A percentile compares a stretch with the other conserved stretches of the same genome.
Conservation (phyloP, 2,797 vertebrate species). For the Nothura maculosa region DNA sequence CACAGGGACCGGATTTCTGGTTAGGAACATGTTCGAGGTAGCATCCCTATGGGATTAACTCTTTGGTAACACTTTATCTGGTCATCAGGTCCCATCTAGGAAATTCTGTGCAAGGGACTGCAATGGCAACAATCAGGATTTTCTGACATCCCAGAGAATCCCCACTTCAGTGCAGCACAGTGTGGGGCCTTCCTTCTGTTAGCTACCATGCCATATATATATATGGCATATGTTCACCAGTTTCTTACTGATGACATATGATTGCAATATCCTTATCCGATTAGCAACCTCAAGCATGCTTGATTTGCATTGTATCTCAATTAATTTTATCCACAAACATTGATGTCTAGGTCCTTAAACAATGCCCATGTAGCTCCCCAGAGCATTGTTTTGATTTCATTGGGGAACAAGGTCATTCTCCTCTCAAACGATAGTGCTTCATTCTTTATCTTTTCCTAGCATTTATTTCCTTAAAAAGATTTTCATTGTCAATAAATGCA, state of each 20-base stretch:
- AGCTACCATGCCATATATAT: background rate
- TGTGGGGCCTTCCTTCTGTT: background rate
- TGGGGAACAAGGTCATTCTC: constrained; percentile 45
- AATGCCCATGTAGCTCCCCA: constrained; percentile 9
- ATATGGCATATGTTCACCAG: background rate
- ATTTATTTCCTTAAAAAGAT: constrained; percentile 24
- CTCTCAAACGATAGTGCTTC: constrained; percentile 14
- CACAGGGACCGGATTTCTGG: background rate
- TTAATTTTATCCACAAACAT: constrained; percentile 52
- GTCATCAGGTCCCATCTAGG: background rate
- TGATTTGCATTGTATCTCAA: constrained; percentile 47
- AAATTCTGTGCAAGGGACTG: background rate
- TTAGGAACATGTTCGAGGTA: background rate
- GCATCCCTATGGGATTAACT: background rate
- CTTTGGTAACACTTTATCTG: background rate
- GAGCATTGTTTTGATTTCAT: constrained; percentile 43
- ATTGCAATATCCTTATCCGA: constrained; percentile 44
- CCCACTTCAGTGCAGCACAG: background rate
- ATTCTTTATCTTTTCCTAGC: constrained; percentile 30
- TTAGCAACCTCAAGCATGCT: constrained; percentile 50
- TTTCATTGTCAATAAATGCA: background rate
- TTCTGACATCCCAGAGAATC: background rate
- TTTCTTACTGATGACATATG: constrained; percentile 37
- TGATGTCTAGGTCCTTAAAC: constrained; percentile 54
- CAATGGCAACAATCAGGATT: background rate